Evolutionary conservation across 2,888 invertebrate species (phyloP).

Genomic region (Girardia tigrina): DNA sequence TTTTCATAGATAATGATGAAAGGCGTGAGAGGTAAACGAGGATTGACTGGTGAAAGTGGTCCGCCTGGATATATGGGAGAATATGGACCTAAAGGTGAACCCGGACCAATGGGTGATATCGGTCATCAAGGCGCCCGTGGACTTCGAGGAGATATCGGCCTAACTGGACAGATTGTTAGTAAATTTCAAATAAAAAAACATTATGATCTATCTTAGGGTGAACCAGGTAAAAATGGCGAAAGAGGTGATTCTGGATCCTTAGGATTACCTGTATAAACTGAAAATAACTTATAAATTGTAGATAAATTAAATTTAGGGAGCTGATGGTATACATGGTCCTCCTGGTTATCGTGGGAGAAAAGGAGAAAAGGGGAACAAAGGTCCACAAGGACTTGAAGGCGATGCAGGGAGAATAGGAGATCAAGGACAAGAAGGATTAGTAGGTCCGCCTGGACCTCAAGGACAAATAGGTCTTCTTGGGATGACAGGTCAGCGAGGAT

Average conservation of each 20-base stretch:
- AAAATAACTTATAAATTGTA: not conserved
- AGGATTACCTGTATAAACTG: not conserved
- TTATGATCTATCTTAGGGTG: not conserved
- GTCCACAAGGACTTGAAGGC: not conserved
- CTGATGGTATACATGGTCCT: not conserved
- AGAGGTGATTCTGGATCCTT: not conserved
- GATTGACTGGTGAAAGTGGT: not conserved
- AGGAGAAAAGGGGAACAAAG: not conserved
- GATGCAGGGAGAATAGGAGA: not conserved
- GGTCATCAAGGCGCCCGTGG: not conserved
- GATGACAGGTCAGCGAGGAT: not conserved
- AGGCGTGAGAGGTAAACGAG: constrained; percentile 8
- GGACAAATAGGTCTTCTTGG: not conserved
- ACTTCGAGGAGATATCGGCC: not conserved
- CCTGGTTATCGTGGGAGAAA: not conserved
- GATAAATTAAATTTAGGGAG: not conserved
- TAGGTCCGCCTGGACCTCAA: not conserved
- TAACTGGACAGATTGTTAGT: too few species aligned
- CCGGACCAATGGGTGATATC: not conserved
- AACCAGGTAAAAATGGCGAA: not conserved
- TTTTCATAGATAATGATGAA: constrained; percentile 16
- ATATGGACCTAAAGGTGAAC: not conserved
- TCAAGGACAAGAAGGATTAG: not conserved
- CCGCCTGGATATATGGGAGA: not conserved
- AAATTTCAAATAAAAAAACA: too few species aligned